These are phyloP conservation scores for Nesogale talazaci DNA, from an alignment of 2,113 vertebrate species.

Conservation along the genomic window DNA sequence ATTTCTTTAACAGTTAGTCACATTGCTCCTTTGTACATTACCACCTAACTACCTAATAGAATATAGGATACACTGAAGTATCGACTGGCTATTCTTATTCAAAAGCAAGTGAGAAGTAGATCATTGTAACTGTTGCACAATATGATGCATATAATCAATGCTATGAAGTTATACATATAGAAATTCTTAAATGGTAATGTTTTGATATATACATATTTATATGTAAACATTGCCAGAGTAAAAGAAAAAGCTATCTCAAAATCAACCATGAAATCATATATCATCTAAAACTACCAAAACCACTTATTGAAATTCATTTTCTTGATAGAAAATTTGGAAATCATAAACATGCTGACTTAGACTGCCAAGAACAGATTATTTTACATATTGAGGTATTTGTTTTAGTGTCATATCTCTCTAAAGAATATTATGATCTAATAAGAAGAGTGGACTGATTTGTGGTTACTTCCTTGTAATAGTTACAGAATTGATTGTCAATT, in stretches of 20 bases:
- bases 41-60: background rate
- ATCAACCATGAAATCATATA: accelerated
- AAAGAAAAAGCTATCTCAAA: background rate
- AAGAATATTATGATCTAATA: background rate
- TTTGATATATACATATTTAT: background rate
- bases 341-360: background rate
- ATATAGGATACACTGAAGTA: background rate
- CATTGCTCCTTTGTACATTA: background rate
- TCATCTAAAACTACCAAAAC: background rate
- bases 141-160: background rate
- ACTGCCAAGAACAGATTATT: background rate
- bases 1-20: no score
- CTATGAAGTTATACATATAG: background rate
- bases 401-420: background rate
- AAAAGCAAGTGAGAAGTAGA: background rate
- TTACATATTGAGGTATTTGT: background rate
- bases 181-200: background rate
- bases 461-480: no score
- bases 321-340: background rate
- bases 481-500: no score
- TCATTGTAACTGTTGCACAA: background rate
- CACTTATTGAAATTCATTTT: background rate
- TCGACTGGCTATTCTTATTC: background rate
- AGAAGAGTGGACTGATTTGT: background rate
- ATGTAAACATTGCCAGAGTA: background rate